Conservation (phyloP, 2,113 vertebrate species). For the Dipodomys spectabilis region DNA sequence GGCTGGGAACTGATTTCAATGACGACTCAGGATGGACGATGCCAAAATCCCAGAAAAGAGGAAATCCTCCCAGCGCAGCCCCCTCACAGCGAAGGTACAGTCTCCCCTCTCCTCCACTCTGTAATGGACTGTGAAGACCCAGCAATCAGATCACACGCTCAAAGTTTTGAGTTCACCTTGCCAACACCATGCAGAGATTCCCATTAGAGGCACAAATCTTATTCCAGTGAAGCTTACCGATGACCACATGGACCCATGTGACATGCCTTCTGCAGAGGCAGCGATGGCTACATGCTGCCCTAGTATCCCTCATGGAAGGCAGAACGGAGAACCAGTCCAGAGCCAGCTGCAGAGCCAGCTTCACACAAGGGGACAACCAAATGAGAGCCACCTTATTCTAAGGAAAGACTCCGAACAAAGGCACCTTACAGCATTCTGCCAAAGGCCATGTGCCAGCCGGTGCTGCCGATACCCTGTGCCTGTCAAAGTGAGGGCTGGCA, state of each 20-base stretch:
- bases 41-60: not conserved
- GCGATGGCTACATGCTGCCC: not conserved
- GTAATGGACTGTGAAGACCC: not conserved
- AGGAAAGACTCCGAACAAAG: not conserved
- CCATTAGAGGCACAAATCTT: constrained; percentile 30
- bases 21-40: not conserved
- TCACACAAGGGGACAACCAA: not conserved
- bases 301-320: not conserved
- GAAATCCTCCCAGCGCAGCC: not conserved
- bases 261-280: not conserved
- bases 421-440: not conserved
- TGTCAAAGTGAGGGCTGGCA: not conserved
- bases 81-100: not conserved
- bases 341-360: not conserved
- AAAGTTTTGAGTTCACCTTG: not conserved
- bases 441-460: not conserved
- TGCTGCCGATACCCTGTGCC: not conserved
- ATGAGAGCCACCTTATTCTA: not conserved
- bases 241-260: not conserved
- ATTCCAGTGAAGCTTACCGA: not conserved
- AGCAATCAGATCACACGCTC: not conserved
- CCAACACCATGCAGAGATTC: not conserved
- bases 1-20: not conserved
- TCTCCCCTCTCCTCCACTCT: not conserved
- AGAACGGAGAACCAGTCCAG: not conserved